Percentiles rank a stretch among this genome's conserved stretches.
These are phyloP conservation scores for Xenus cinereus DNA, from an alignment of 2,113 vertebrate genomes.

Conservation along the genomic window DNA sequence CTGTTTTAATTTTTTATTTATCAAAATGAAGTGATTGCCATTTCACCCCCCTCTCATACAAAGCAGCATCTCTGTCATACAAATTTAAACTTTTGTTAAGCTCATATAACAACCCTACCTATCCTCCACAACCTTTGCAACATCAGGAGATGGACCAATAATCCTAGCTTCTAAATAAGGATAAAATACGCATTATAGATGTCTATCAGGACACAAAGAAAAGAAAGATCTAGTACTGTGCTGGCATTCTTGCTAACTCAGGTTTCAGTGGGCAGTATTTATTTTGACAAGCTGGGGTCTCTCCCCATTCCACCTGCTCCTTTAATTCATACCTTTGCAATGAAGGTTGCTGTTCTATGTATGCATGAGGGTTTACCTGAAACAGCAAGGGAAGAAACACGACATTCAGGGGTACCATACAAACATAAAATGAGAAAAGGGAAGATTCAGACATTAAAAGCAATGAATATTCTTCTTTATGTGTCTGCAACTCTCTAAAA, in stretches of 20 bases:
- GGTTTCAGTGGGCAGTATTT: background rate
- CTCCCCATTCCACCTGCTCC: background rate
- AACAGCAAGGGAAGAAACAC: background rate
- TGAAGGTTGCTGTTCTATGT: background rate
- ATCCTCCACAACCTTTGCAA: background rate
- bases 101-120: background rate
- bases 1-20: constrained; percentile 19
- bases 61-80: background rate
- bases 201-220: background rate
- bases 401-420: background rate
- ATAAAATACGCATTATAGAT: background rate
- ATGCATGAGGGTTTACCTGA: background rate
- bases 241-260: background rate
- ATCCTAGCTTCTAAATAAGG: background rate
- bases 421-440: background rate
- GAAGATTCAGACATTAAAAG: background rate
- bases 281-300: constrained; percentile 19
- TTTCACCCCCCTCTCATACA: background rate
- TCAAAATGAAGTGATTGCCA: constrained; percentile 5
- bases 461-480: background rate
- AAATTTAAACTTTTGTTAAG: background rate
- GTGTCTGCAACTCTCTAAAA: background rate
- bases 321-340: background rate
- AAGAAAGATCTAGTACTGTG: background rate
- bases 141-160: background rate